phyloP scores from a whole-genome alignment of 2,888 invertebrate species.

The Napeogenes sylphis region DNA sequence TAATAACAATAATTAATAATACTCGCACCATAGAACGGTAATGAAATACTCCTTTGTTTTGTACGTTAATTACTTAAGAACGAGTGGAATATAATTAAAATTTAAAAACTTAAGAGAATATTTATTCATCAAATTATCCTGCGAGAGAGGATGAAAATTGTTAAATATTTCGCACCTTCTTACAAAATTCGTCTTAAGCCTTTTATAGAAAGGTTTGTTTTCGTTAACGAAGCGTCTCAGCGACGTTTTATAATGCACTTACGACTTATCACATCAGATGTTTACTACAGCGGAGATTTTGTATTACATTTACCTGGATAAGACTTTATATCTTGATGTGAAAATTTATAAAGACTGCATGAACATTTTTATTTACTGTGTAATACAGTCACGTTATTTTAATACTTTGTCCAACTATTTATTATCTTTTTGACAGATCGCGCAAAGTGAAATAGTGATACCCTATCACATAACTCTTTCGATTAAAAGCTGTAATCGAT shows the following conservation, averaged over 20 bases:
- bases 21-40: too few relatives aligned
- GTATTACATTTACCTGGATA: conserved; percentile 39
- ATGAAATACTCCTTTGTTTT: not conserved
- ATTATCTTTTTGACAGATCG: not conserved
- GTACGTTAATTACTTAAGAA: conserved; percentile 5
- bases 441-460: too few relatives aligned
- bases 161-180: conserved; percentile 30
- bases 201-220: conserved; percentile 52
- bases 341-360: not conserved
- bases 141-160: conserved; percentile 24
- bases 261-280: conserved; percentile 61
- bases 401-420: not conserved
- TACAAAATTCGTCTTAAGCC: conserved; percentile 42
- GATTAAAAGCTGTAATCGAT: too few relatives aligned
- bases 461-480: too few relatives aligned
- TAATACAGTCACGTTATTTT: not conserved
- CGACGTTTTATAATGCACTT: conserved; percentile 58
- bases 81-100: conserved; percentile 6
- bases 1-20: too few relatives aligned
- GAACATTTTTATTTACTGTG: not conserved
- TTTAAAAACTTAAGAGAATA: conserved; percentile 16
- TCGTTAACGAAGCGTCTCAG: conserved; percentile 57
- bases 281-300: conserved; percentile 45
- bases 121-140: conserved; percentile 20
- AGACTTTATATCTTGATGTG: conserved; percentile 27